Percentiles rank a stretch among this genome's conserved stretches.
phyloP scores from a whole-genome alignment of 2,888 invertebrate species.

The Hemaris fuciformis region DNA sequence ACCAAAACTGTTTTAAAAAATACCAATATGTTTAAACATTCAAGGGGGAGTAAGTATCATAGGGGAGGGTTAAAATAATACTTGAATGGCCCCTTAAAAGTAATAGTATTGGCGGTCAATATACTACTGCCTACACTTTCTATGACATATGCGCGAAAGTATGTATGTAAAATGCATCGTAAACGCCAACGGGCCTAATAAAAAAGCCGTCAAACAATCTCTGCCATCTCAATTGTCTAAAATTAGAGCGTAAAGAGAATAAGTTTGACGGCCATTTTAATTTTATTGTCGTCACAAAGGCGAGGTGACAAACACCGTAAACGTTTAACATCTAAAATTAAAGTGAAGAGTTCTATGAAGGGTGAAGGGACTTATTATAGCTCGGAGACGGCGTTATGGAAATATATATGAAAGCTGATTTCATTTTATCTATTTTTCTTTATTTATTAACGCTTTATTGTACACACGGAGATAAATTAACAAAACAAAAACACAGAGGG shows the following conservation, averaged over 20 bases:
- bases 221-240: conserved; percentile 43
- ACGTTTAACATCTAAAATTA: conserved; percentile 57
- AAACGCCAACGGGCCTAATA: conserved; percentile 9
- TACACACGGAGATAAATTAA: too few relatives aligned
- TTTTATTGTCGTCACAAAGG: conserved; percentile 52
- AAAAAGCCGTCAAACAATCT: conserved; percentile 7
- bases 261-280: conserved; percentile 25
- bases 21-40: too few relatives aligned
- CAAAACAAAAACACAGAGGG: too few relatives aligned
- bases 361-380: conserved; percentile 31
- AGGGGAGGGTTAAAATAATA: too few relatives aligned
- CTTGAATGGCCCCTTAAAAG: too few relatives aligned
- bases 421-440: not conserved
- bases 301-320: conserved; percentile 61
- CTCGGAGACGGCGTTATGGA: not conserved
- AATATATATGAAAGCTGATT: not conserved
- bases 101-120: too few relatives aligned
- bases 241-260: conserved; percentile 53
- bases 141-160: too few relatives aligned
- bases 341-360: conserved; percentile 44
- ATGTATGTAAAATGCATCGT: not conserved
- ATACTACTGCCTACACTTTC: too few relatives aligned
- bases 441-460: too few relatives aligned
- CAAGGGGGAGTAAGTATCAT: too few relatives aligned
- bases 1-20: too few relatives aligned